A percentile compares a stretch with the other conserved stretches of the same genome.
Conservation (phyloP, 2,797 vertebrate genomes). For the Leptatherina wallacei region DNA sequence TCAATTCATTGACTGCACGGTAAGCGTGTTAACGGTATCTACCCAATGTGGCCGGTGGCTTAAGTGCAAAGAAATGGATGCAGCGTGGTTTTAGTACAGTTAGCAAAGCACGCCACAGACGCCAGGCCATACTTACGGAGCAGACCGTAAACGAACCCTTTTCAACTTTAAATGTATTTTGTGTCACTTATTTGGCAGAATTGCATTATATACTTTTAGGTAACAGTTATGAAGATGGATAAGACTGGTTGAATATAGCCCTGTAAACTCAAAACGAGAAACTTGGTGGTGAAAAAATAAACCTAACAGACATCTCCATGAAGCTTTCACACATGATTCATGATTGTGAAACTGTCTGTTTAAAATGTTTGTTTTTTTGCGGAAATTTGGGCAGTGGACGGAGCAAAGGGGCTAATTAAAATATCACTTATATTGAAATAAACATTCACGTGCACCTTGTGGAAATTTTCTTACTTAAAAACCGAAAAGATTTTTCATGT, state of each 20-base stretch:
- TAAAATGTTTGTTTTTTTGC: not conserved
- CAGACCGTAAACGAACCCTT: not conserved
- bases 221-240: not conserved
- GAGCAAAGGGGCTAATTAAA: no score
- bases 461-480: no score
- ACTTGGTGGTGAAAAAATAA: not conserved
- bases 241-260: not conserved
- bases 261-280: not conserved
- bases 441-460: not conserved
- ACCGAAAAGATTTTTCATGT: not conserved
- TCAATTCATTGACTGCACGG: conserved; percentile 75
- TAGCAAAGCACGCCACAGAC: not conserved
- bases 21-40: conserved; percentile 38
- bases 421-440: not conserved
- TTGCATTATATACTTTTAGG: not conserved
- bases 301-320: not conserved
- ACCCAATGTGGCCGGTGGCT: accelerated
- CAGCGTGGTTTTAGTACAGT: not conserved
- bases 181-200: not conserved
- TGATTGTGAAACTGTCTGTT: no score
- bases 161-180: not conserved
- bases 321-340: no score
- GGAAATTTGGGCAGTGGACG: no score
- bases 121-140: not conserved
- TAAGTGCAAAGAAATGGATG: not conserved